Evolutionary conservation across 2,797 vertebrate genomes (phyloP).

Genomic region (Catostomus latipinnis): DNA sequence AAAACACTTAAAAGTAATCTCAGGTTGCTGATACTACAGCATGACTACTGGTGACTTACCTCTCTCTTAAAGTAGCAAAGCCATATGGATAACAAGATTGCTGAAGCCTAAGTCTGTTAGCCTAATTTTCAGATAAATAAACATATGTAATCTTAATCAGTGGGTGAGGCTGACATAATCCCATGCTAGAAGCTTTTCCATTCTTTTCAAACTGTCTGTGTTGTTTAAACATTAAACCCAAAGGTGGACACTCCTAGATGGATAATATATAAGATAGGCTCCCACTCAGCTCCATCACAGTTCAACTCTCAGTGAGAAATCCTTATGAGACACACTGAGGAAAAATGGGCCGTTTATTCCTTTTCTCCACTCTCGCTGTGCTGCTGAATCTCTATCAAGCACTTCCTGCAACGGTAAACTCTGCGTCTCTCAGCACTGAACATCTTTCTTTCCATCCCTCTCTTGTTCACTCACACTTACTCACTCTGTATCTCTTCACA

Average conservation of each 20-base stretch:
- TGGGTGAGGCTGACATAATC: neutral
- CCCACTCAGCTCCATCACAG: constrained; percentile 1
- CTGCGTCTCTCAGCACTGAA: neutral
- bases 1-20: no score
- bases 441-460: neutral
- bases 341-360: constrained; percentile 36
- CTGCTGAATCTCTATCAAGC: constrained; percentile 35
- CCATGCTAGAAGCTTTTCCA: constrained; percentile 5
- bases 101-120: neutral
- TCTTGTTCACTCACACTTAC: neutral
- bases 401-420: constrained; percentile 32
- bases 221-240: constrained; percentile 25
- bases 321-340: neutral
- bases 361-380: constrained; percentile 28
- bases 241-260: constrained; percentile 3
- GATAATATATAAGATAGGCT: constrained; percentile 18
- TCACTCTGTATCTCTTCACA: constrained; percentile 5
- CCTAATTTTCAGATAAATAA: constrained; percentile 17
- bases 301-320: constrained; percentile 1
- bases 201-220: constrained; percentile 25
- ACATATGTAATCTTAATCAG: neutral
- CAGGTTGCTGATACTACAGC: no score
- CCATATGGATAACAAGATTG: neutral
- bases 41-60: no score
- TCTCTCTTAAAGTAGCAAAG: neutral